These are phyloP conservation scores for Euwallacea similis DNA, from an alignment of 1,140 invertebrate genomes.

Conservation along the genomic window DNA sequence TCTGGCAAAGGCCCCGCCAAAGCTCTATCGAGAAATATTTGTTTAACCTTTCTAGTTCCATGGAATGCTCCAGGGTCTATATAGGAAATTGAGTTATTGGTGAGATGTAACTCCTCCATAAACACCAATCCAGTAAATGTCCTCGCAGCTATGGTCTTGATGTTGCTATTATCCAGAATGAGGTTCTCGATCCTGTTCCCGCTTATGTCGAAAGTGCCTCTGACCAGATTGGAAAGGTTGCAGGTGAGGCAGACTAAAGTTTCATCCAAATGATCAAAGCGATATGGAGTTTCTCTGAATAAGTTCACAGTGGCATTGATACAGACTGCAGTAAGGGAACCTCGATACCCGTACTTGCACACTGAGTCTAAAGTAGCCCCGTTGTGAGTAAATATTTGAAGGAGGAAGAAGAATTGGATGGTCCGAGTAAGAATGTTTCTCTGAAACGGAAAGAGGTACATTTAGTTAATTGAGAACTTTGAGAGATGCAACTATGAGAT, in stretches of 20 bases:
- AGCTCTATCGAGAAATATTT: conserved; percentile 30
- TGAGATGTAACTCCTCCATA: conserved; percentile 43
- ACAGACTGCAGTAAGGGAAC: conserved; percentile 50
- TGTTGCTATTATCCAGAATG: conserved; percentile 42
- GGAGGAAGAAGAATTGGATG: no score
- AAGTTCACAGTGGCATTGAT: conserved; percentile 44
- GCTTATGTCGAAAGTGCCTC: conserved; percentile 47
- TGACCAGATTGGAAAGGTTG: conserved; percentile 39
- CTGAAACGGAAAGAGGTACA: no score
- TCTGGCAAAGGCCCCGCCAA: conserved; percentile 2
- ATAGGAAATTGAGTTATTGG: conserved; percentile 45
- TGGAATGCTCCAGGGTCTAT: conserved; percentile 45
- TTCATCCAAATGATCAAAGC: conserved; percentile 52
- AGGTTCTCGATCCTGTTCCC: conserved; percentile 49
- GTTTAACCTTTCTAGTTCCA: conserved; percentile 44
- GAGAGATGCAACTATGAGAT: no score
- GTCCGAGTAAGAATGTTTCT: no score
- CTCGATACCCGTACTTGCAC: conserved; percentile 49
- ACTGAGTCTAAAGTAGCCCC: no score
- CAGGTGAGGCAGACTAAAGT: conserved; percentile 49
- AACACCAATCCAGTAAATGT: conserved; percentile 49
- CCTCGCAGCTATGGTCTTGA: conserved; percentile 38
- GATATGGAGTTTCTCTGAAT: conserved; percentile 47
- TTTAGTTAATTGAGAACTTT: no score
- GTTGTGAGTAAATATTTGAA: no score